Base-by-base conservation (phyloP, 2,797 vertebrate genomes). In the Anisognathus igniventris region DNA sequence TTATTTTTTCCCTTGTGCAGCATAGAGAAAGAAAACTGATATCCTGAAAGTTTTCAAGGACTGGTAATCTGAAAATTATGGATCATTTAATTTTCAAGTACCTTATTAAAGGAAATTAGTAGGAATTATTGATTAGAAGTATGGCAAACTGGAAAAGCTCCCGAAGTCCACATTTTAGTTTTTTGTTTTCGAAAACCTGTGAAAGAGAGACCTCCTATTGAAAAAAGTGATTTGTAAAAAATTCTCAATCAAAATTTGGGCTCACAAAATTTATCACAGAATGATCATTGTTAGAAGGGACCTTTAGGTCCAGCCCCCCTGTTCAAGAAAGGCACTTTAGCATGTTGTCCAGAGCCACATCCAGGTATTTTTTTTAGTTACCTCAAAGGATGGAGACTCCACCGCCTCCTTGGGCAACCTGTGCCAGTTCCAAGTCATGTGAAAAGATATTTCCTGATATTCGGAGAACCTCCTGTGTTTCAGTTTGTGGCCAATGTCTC, bases 271-370 rank as follows among this genome's bases (percentile, higher is more conserved):
- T 88, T 88, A 45, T 40, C 44, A 54, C 31, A 58, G 21, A 56
- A 60, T 33, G 23, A 2, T 10, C 9, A 2, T 56, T 4, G 3
- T 58, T 73, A 39, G 35, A 86, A 18, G 18, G 3, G 18, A 31
- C 13, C 7, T 65, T n/a, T 22, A 12, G 5, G 7, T 82, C 15
- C 22, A 62, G 28, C 54, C 1, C 4, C 7, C 0, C 14, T 23
- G 5, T 33, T 78, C 10, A 71, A 56, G 16, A 15, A 56, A 53
- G 19, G 5, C 13, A 27, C 22, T 24, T 22, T 9, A 1, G 3
- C 10, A 1, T 0, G 0, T 16, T 54, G 20, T 25, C 8, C n/a
- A 71, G 48, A 33, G 30, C 6, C 6, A 25, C 1, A 1, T 7
- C 22, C 18, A 61, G 7, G 19, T 9, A 6, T 9, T 30, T 88